Evolutionary conservation across 1,140 invertebrate species (phyloP).

Genomic region (Brachionus koreanus): DNA sequence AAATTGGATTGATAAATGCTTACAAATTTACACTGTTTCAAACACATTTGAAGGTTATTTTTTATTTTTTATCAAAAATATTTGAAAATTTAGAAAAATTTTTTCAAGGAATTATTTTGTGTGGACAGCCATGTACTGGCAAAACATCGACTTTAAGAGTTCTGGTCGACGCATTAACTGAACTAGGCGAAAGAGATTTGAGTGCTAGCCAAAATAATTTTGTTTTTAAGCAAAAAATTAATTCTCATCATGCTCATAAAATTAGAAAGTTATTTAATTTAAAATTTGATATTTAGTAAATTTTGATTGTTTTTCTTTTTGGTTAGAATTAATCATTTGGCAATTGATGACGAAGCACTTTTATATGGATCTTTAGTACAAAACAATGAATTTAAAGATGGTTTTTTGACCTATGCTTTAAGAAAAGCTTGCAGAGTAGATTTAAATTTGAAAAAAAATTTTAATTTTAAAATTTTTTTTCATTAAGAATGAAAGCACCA

Average conservation of each 20-base stretch:
- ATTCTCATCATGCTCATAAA: conserved; percentile 45
- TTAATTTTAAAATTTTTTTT: background rate
- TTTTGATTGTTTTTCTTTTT: background rate
- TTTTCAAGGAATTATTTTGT: conserved; percentile 54
- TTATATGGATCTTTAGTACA: conserved; percentile 56
- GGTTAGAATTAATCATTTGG: conserved; percentile 49
- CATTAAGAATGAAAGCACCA: conserved; percentile 55
- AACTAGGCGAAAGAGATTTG: conserved; percentile 48
- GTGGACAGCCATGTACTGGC: conserved; percentile 56
- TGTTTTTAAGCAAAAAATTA: conserved; percentile 45
- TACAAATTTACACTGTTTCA: conserved; percentile 53
- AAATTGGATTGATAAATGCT: conserved; percentile 55
- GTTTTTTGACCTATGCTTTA: conserved; percentile 55
- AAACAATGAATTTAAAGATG: conserved; percentile 56
- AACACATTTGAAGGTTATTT: conserved; percentile 53
- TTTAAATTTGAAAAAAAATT: background rate
- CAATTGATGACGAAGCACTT: conserved; percentile 53
- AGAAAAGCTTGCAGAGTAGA: conserved; percentile 57
- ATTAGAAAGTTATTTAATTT: conserved; percentile 40
- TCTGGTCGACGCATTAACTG: conserved; percentile 53
- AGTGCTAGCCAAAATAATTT: conserved; percentile 48
- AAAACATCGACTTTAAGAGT: conserved; percentile 56
- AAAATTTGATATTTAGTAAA: conserved; percentile 48
- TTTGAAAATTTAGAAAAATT: background rate
- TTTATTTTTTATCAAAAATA: background rate